These are phyloP conservation scores for Papilio dardanus DNA, from an alignment of 1,140 invertebrate genomes.

Conservation along the genomic window DNA sequence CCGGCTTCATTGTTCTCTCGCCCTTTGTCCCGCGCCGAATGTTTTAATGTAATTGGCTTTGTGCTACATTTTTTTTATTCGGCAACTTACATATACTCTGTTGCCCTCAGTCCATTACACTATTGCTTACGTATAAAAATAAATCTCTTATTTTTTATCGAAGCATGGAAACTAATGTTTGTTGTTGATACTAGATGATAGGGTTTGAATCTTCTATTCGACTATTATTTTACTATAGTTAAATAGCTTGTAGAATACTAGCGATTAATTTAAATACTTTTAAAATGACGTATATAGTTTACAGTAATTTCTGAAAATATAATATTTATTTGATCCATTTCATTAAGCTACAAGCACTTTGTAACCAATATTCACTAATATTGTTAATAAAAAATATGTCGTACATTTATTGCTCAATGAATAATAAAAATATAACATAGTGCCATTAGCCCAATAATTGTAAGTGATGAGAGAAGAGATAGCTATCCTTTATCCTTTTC, in stretches of 20 bases:
- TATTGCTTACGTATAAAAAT: constrained; percentile 22
- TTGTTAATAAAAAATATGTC: background rate
- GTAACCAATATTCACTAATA: background rate
- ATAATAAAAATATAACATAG: constrained; percentile 20
- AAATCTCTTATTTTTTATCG: no score
- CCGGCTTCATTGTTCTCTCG: constrained; percentile 74
- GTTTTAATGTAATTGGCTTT: constrained; percentile 83
- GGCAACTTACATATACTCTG: constrained; percentile 37
- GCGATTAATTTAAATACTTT: no score
- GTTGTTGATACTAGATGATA: no score
- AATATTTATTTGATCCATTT: background rate
- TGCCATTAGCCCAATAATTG: constrained; percentile 36
- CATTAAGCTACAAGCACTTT: background rate
- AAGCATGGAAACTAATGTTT: no score
- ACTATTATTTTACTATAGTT: background rate
- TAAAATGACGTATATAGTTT: no score
- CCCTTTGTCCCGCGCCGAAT: constrained; percentile 76
- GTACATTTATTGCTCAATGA: background rate
- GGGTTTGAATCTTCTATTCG: background rate
- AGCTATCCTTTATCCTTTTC: constrained; percentile 53
- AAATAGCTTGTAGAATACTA: background rate
- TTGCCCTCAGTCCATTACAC: constrained; percentile 32
- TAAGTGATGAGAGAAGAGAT: constrained; percentile 45
- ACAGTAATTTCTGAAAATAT: background rate
- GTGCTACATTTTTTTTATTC: constrained; percentile 64